Conservation (phyloP, 2,113 vertebrate genomes). For the Pluvialis apricaria region DNA sequence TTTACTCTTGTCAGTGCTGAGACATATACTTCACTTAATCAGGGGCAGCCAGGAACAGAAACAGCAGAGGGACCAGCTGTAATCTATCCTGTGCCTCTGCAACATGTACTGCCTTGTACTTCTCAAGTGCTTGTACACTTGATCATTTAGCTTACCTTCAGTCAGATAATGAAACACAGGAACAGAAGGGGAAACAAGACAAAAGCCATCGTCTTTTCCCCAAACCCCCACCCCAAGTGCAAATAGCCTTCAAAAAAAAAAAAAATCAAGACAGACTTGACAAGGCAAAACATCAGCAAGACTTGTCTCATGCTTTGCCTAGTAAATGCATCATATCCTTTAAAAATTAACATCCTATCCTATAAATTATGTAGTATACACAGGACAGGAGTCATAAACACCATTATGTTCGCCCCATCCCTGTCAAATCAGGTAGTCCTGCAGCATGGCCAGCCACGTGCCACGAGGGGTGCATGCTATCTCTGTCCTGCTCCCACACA, state of each 20-base stretch:
- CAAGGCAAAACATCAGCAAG: background rate
- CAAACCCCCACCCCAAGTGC: background rate
- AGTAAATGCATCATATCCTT: background rate
- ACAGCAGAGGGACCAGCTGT: background rate
- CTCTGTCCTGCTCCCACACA: background rate
- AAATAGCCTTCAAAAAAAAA: background rate
- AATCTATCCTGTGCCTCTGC: background rate
- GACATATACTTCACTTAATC: background rate
- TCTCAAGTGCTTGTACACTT: background rate
- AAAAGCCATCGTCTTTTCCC: background rate
- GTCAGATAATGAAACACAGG: background rate
- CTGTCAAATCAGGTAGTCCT: background rate
- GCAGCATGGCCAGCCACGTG: background rate
- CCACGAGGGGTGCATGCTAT: accelerated
- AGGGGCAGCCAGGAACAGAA: background rate
- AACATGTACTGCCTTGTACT: background rate
- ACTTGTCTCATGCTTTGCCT: background rate
- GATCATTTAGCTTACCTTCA: background rate
- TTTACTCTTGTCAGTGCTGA: background rate
- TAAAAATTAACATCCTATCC: background rate
- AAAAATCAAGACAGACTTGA: background rate
- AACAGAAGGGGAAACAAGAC: background rate
- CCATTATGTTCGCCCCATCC: background rate
- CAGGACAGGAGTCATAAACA: background rate
- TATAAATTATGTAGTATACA: background rate